These are phyloP conservation scores for Sinohyriopsis cumingii DNA, from an alignment of 2,888 invertebrate species.

Conservation along the genomic window DNA sequence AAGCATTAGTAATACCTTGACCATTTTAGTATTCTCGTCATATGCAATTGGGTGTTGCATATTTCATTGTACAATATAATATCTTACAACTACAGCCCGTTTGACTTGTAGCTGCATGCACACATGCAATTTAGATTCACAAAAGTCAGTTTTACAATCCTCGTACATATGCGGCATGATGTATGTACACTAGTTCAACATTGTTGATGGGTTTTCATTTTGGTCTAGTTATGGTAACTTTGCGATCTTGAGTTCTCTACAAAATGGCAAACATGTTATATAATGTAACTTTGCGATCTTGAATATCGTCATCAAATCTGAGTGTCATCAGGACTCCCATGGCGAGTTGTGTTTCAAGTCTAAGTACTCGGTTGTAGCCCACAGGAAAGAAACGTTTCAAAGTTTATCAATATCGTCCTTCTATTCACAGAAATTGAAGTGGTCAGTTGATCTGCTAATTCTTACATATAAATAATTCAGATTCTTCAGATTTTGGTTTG, in stretches of 20 bases:
- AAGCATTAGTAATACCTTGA: too few species aligned
- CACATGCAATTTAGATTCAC: too few species aligned
- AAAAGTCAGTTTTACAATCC: too few species aligned
- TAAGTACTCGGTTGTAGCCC: not conserved
- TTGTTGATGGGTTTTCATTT: too few species aligned
- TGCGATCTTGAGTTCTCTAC: slow-evolving; percentile 10
- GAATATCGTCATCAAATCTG: slow-evolving; percentile 3
- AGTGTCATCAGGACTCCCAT: not conserved
- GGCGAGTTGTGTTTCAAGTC: slow-evolving; percentile 6
- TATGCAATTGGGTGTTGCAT: too few species aligned
- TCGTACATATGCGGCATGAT: too few species aligned
- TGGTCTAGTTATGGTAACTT: not conserved
- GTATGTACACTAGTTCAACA: too few species aligned
- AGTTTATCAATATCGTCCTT: not conserved
- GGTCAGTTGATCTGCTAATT: slow-evolving; percentile 4
- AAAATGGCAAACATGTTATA: not conserved
- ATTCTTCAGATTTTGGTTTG: too few species aligned
- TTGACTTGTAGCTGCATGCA: too few species aligned
- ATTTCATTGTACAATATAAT: too few species aligned
- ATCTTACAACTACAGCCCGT: too few species aligned
- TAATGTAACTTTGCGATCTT: slow-evolving; percentile 1
- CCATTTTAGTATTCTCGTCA: too few species aligned
- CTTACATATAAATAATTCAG: not conserved
- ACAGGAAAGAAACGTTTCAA: not conserved
- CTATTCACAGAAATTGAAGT: not conserved